Conservation (phyloP, 1,140 invertebrate genomes). For the Diorhabda carinulata region DNA sequence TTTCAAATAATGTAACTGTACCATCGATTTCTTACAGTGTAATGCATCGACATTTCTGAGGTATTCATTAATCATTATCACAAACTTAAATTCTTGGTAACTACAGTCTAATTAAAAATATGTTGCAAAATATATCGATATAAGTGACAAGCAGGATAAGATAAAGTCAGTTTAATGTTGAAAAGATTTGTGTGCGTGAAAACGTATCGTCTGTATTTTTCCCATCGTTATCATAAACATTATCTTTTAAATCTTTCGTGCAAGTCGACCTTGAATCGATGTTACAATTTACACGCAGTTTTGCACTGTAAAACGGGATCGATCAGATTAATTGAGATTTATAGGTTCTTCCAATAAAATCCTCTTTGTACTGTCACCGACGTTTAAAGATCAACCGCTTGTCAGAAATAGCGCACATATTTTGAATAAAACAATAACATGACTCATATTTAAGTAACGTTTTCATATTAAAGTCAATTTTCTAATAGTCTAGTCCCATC, state of each 20-base stretch:
- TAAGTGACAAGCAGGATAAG: constrained; percentile 8
- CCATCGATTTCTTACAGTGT: too few species aligned
- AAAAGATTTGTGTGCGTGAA: background rate
- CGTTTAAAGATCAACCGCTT: too few species aligned
- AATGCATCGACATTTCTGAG: too few species aligned
- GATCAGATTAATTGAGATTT: background rate
- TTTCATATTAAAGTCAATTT: too few species aligned
- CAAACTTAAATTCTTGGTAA: background rate
- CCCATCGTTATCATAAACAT: constrained; percentile 6
- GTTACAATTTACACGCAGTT: constrained; percentile 6
- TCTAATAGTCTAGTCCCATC: too few species aligned
- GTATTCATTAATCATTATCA: too few species aligned
- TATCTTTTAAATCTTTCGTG: constrained; percentile 5
- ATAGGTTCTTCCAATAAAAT: background rate
- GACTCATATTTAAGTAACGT: too few species aligned
- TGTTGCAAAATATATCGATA: constrained; percentile 8
- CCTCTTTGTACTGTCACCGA: too few species aligned
- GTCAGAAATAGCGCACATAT: too few species aligned
- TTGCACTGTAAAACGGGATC: background rate
- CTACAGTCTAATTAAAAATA: constrained; percentile 11
- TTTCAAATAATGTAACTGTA: too few species aligned
- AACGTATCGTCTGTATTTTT: constrained; percentile 12
- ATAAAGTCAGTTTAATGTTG: constrained; percentile 4
- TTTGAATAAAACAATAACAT: too few species aligned
- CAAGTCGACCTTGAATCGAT: constrained; percentile 5